Evolutionary conservation across 1,140 invertebrate genomes (phyloP), one percentile per base, ranked within the genome.

Genomic region (Atta colombica): DNA sequence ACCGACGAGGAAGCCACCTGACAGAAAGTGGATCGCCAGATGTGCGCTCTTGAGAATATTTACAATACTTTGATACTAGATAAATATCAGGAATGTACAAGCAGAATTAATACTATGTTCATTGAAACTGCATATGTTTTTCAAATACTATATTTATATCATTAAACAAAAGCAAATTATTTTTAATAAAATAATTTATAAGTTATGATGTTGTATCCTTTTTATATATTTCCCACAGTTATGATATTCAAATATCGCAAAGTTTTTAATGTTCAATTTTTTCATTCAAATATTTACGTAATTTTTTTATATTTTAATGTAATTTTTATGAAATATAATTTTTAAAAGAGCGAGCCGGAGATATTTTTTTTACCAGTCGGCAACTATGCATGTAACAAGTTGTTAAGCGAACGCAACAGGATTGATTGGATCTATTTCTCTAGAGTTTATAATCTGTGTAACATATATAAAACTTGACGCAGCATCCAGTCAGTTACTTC

Each of bases 21-120:
- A 66, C 77, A 49, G 74, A 68, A 69, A 80, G 75, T 63, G 77
- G 77, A 69, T 65, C 60, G 68, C 31, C 55, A 51, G 35, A 66
- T 55, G 45, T n/a, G 31, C 80, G 31, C 80, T 58, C 78, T 39
- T n/a, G 31, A 53, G 35, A 21, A 81, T 81, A 45, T 71, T 81
- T 71, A 81, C 78, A 49, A 58, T 72, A 58, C 31, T 28, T 72
- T 18, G 65, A 72, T 25, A 53, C 8, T 35, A 53, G 45, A 53
- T 68, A 60, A 65, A n/a, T 39, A 45, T 39, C 28, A n/a, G 28
- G 21, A n/a, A 66, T n/a, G 2, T 21, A 14, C 18, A 25, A 66
- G 14, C 35, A 66, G 31, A 68, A 80, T 80, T 49, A 31, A 31
- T 60, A 16, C 10, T 12, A 6, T 35, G 28, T 5, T 6, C 3